Base-by-base conservation (phyloP, 2,113 vertebrate species). In the Mastomys coucha region DNA sequence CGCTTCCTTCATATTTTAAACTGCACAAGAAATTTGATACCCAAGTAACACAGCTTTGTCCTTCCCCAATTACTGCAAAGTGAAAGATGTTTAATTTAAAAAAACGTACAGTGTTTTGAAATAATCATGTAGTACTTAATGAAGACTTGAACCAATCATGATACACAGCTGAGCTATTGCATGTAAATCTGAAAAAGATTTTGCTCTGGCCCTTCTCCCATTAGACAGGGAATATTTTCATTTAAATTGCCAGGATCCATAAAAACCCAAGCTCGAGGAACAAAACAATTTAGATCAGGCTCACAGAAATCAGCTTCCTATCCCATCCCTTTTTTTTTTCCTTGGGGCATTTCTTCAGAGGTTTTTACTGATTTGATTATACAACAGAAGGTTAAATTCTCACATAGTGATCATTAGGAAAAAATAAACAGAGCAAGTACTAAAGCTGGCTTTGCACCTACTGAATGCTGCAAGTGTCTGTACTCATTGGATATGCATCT, bases 381-480 rank as follows among this genome's bases (percentile, higher is more conserved):
- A 97, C 88, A 96, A 63, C 92, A 98, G 98, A 97, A 96, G 97
- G 97, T 94, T 97, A 97, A 96, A 95, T 65, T 95, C 91, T 96
- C 97, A 96, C 96, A 97, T 9, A 89, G 7, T 76, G 92, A 51
- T 97, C 60, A 98, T 98, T 99, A 99, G 98, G 98, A 98, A 97
- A 98, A 98, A 99, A 99, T 98, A 99, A 99, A 99, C 98, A 98
- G 98, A 99, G 98, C 99, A 98, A 98, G 98, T 98, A 99, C 98
- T 99, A 99, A 99, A 99, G 99, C 99, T 99, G 99, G 99, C 99
- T 99, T 99, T 99, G 99, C 99, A 99, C 99, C 99, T 99, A 99
- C 99, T 99, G 99, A 99, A 99, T 99, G 99, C 99, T 99, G 99
- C 99, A 99, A 99, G 99, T 99, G 99, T 99, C 99, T 99, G 99